phyloP scores from a whole-genome alignment of 2,888 invertebrate genomes.

The Danaus chrysippus region DNA sequence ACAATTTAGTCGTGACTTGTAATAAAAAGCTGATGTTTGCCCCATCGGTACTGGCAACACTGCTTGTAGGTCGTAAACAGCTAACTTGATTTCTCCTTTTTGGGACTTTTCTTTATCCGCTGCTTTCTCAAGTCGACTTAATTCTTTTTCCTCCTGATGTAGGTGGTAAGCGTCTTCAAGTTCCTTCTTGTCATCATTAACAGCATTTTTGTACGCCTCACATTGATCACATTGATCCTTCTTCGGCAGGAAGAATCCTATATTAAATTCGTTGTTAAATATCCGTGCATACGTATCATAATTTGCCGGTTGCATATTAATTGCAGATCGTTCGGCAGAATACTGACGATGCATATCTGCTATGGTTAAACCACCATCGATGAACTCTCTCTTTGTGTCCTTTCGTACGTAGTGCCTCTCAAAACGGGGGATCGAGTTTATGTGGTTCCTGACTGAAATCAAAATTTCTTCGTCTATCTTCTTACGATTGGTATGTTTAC shows the following conservation, averaged over 20 bases:
- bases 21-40: too few relatives aligned
- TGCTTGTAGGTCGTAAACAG: too few relatives aligned
- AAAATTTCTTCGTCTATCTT: conserved; percentile 6
- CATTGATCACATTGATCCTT: conserved; percentile 21
- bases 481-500: too few relatives aligned
- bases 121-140: conserved; percentile 7
- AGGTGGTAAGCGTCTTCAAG: neutral
- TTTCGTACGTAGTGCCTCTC: conserved; percentile 8
- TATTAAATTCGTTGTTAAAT: conserved; percentile 17
- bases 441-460: conserved; percentile 7
- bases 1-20: too few relatives aligned
- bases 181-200: conserved; percentile 6
- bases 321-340: neutral
- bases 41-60: too few relatives aligned
- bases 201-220: conserved; percentile 18
- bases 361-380: conserved; percentile 9
- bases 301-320: conserved; percentile 9
- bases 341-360: conserved; percentile 6
- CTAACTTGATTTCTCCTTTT: too few relatives aligned
- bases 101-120: neutral
- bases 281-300: conserved; percentile 12
- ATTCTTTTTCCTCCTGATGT: too few relatives aligned
- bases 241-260: conserved; percentile 14
- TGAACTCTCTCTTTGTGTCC: conserved; percentile 11
- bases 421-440: conserved; percentile 9